Conservation (phyloP, 2,797 vertebrate genomes). For the Poeciliopsis turneri region DNA sequence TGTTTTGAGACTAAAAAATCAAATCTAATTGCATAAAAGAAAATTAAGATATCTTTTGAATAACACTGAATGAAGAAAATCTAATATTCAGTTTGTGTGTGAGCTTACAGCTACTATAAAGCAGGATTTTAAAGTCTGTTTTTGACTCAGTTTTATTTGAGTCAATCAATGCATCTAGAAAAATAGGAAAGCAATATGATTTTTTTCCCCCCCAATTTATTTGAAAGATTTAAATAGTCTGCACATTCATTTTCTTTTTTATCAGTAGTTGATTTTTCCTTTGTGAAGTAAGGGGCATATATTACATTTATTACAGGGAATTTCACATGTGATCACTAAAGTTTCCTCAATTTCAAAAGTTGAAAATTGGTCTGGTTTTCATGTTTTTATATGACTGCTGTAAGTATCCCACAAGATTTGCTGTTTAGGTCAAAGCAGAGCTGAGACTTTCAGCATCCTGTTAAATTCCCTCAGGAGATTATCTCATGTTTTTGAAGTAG, state of each 20-base stretch:
- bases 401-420: background rate
- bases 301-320: background rate
- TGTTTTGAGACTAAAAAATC: background rate
- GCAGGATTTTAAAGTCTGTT: too few species aligned
- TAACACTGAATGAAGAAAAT: background rate
- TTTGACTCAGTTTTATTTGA: too few species aligned
- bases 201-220: too few species aligned
- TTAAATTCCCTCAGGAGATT: background rate
- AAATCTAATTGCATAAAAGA: background rate
- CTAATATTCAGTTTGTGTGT: background rate
- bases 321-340: background rate
- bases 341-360: background rate
- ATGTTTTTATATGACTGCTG: too few species aligned
- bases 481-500: background rate
- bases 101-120: background rate
- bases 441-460: background rate
- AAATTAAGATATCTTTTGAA: background rate
- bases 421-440: background rate
- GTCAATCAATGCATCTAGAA: background rate
- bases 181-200: background rate
- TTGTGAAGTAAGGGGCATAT: background rate
- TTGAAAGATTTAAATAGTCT: background rate
- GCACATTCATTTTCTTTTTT: background rate
- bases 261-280: background rate
- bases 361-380: too few species aligned